These are phyloP conservation scores for Boloria selene DNA, from an alignment of 2,888 invertebrate species.

Conservation along the genomic window DNA sequence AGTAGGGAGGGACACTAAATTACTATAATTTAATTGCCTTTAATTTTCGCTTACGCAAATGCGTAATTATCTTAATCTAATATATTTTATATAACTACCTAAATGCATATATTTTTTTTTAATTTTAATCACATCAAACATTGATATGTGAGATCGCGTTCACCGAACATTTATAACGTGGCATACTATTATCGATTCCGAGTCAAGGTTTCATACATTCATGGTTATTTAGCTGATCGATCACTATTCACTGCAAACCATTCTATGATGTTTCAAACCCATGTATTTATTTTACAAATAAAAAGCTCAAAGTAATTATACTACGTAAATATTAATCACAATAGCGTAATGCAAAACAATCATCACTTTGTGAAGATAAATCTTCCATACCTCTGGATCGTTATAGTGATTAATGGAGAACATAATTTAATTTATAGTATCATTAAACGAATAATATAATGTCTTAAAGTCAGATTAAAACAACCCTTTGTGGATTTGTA, in stretches of 20 bases:
- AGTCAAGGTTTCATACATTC: conserved; percentile 28
- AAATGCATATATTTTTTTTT: no score
- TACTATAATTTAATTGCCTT: no score
- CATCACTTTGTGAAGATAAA: conserved; percentile 8
- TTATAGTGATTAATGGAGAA: conserved; percentile 24
- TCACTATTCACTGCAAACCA: conserved; percentile 17
- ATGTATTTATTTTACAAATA: conserved; percentile 7
- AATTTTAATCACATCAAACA: neutral
- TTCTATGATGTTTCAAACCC: conserved; percentile 1
- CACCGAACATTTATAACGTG: neutral
- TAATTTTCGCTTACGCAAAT: no score
- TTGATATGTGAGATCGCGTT: neutral
- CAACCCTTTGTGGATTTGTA: conserved; percentile 15
- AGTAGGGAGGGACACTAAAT: no score
- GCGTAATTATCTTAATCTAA: no score
- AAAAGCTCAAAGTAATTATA: neutral
- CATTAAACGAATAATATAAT: conserved; percentile 22
- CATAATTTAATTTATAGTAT: conserved; percentile 24
- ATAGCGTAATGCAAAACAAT: conserved; percentile 13
- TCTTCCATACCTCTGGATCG: conserved; percentile 11
- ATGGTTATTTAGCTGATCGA: conserved; percentile 24
- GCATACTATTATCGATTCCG: conserved; percentile 19
- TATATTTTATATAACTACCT: no score
- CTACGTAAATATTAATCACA: conserved; percentile 15
- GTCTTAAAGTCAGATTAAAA: conserved; percentile 10